Base-by-base conservation (phyloP, 2,888 invertebrate species). In the Stenolophus ochropezus region DNA sequence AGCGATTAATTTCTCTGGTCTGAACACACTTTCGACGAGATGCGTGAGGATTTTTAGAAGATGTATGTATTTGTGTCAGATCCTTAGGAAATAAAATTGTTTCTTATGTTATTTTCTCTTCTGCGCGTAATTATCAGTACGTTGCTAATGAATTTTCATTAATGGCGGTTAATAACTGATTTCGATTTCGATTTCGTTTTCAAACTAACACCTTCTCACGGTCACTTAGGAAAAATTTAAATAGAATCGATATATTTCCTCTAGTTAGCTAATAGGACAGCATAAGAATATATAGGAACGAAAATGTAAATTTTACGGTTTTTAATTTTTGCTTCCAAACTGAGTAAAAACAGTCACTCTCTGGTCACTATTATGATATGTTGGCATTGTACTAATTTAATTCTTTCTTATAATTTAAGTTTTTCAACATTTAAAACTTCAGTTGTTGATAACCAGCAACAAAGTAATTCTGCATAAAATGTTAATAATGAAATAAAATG, bases 41-140 rank as follows among this genome's bases (percentile, higher is more conserved):
- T 42, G 65, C 33, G 33, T 69, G 33, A 33, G 33, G 16, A 69
- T 33, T 69, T 69, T 69, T 33, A 69, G 65, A 33, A n/a, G 14
- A 69, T 69, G 33, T 69, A 69, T 69, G 65, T 69, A 69, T 69
- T 69, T 42, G 65, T 69, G 65, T 69, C 65, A 69, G 4, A 69
- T 69, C 33, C 65, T 20, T 33, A 33, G 65, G 33, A 69, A 69
- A 69, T 33, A 33, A 33, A 69, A 33, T 33, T 69, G 65, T 61
- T 61, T 25, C 61, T 25, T 61, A 23, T 23, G 61, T 61, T 61
- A 61, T 61, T 61, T 61, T 61, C 61, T 61, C 61, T 25, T 61
- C 23, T 14, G 14, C 61, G n/a, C 11, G 23, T 61, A 61, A 61
- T 61, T 61, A 61, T 27, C 23, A 14, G 11, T 14, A 61, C 61